Percentiles rank a stretch among this genome's conserved stretches.
phyloP scores from a whole-genome alignment of 2,888 invertebrate genomes.

The Drosophila neotestacea region DNA sequence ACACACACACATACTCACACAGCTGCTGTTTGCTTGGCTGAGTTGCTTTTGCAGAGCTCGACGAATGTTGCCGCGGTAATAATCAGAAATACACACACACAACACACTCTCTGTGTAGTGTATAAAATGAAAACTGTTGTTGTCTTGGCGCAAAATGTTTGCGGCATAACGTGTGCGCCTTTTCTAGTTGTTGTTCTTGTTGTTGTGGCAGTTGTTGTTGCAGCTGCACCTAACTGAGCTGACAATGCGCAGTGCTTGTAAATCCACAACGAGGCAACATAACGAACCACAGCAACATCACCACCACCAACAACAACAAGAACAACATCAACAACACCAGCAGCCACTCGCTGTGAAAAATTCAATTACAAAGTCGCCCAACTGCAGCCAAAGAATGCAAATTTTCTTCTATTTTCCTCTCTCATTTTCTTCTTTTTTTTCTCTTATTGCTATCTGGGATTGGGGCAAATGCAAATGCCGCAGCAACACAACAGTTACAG shows the following conservation, averaged over 20 bases:
- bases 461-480: conserved; percentile 41
- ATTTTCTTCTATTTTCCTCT: conserved; percentile 26
- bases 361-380: conserved; percentile 76
- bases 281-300: conserved; percentile 37
- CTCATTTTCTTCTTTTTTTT: conserved; percentile 1
- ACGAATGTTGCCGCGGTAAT: conserved; percentile 57
- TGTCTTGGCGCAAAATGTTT: conserved; percentile 69
- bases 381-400: conserved; percentile 65
- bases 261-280: conserved; percentile 49
- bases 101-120: background rate
- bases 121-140: conserved; percentile 44
- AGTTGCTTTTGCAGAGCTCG: conserved; percentile 53
- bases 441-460: conserved; percentile 11
- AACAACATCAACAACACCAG: conserved; percentile 14
- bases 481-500: conserved; percentile 20
- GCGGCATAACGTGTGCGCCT: conserved; percentile 41
- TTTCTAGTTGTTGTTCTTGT: conserved; percentile 3
- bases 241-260: conserved; percentile 66
- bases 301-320: conserved; percentile 11
- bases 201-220: conserved; percentile 18
- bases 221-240: conserved; percentile 45
- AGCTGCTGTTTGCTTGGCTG: conserved; percentile 15
- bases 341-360: conserved; percentile 63
- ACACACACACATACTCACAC: conserved; percentile 13
- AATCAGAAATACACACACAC: conserved; percentile 28